phyloP scores from a whole-genome alignment of 2,888 invertebrate species.

The Euplexia lucipara region DNA sequence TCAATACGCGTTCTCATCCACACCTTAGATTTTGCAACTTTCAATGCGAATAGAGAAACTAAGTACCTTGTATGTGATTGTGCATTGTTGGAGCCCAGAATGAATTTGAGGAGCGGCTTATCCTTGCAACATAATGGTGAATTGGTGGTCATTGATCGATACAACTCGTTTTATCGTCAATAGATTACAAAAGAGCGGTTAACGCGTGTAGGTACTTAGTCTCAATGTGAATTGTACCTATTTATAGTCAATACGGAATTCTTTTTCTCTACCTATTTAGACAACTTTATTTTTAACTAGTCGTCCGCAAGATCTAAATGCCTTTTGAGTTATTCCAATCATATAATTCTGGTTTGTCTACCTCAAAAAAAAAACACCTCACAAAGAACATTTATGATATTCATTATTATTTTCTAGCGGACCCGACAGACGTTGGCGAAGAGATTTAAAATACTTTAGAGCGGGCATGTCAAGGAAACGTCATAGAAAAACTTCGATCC shows the following conservation, averaged over 20 bases:
- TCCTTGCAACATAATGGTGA: conserved; percentile 60
- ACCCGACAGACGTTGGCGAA: too few relatives aligned
- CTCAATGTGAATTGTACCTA: conserved; percentile 13
- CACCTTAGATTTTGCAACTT: conserved; percentile 62
- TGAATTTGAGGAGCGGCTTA: conserved; percentile 64
- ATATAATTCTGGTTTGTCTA: too few relatives aligned
- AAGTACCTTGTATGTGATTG: conserved; percentile 46
- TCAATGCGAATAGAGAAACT: conserved; percentile 50
- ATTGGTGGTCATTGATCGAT: conserved; percentile 49
- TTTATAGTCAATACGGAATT: neutral
- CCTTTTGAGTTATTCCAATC: too few relatives aligned
- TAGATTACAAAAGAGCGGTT: conserved; percentile 38
- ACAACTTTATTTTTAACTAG: neutral
- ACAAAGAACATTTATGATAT: too few relatives aligned
- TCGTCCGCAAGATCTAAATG: neutral
- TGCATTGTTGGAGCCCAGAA: conserved; percentile 58
- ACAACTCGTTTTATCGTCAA: conserved; percentile 54
- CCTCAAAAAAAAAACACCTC: too few relatives aligned
- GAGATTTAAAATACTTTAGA: too few relatives aligned
- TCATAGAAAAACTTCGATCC: too few relatives aligned
- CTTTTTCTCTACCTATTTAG: neutral
- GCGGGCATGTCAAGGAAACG: too few relatives aligned
- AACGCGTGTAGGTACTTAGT: conserved; percentile 15
- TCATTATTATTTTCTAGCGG: too few relatives aligned
- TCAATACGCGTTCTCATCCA: conserved; percentile 42